phyloP scores from a whole-genome alignment of 2,888 invertebrate genomes.

The Schrankia costaestrigalis region DNA sequence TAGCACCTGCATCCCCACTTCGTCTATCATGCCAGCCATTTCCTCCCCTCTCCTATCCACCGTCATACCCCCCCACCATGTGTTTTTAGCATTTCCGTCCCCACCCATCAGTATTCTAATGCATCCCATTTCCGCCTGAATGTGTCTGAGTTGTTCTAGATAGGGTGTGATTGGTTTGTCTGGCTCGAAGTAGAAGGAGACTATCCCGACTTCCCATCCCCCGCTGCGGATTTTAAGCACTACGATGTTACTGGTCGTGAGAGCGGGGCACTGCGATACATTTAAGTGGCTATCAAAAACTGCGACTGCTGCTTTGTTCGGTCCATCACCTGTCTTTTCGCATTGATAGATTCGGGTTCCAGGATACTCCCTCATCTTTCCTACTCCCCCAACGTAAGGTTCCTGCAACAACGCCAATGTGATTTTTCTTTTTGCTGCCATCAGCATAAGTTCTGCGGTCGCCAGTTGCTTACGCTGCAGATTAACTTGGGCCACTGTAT shows the following conservation, averaged over 20 bases:
- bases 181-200: background rate
- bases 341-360: background rate
- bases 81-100: background rate
- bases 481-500: slow-evolving; percentile 11
- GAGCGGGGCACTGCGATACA: background rate
- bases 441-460: background rate
- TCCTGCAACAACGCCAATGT: slow-evolving; percentile 2
- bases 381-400: background rate
- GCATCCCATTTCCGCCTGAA: background rate
- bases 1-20: no score
- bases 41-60: background rate
- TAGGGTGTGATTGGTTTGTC: background rate
- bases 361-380: background rate
- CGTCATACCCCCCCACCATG: background rate
- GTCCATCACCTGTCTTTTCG: background rate
- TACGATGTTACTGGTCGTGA: background rate
- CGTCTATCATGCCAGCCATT: background rate
- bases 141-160: background rate
- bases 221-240: background rate
- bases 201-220: background rate
- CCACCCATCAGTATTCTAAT: background rate
- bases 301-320: background rate
- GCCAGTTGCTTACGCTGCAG: slow-evolving; percentile 3
- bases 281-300: background rate
- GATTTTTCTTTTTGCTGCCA: background rate